Evolutionary conservation across 2,888 invertebrate genomes (phyloP).

Genomic region (Hemistola chrysoprasaria): DNA sequence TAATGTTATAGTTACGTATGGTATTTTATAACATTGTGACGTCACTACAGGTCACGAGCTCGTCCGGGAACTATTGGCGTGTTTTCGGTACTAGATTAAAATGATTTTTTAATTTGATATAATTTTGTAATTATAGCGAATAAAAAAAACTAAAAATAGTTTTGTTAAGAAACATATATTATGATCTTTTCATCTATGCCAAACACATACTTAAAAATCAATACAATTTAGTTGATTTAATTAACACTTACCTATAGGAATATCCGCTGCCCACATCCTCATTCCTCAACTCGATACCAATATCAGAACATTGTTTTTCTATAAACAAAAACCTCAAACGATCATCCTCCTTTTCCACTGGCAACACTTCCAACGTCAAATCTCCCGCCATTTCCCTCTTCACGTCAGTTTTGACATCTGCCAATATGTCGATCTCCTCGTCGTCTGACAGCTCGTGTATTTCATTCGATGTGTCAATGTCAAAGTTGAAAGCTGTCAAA

Average conservation of each 20-base stretch:
- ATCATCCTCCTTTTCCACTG: constrained; percentile 55
- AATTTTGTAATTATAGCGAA: no score
- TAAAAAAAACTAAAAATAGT: no score
- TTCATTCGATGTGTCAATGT: constrained; percentile 18
- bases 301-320: constrained; percentile 61
- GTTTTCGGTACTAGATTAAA: no score
- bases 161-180: no score
- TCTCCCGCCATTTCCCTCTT: constrained; percentile 34
- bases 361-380: constrained; percentile 42
- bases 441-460: constrained; percentile 44
- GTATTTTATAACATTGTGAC: no score
- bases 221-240: no score
- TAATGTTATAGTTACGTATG: no score
- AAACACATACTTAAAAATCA: no score
- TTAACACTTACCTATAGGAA: constrained; percentile 63
- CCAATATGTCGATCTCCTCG: constrained; percentile 62
- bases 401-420: constrained; percentile 27
- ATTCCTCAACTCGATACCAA: constrained; percentile 67
- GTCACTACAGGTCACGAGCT: no score
- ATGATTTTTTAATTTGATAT: no score
- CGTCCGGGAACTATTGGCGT: no score
- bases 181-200: no score
- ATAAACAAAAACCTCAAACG: constrained; percentile 56
- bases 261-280: constrained; percentile 68
- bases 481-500: constrained; percentile 43